These are phyloP conservation scores for Limnephilus lunatus DNA, from an alignment of 2,888 invertebrate species.

Conservation along the genomic window DNA sequence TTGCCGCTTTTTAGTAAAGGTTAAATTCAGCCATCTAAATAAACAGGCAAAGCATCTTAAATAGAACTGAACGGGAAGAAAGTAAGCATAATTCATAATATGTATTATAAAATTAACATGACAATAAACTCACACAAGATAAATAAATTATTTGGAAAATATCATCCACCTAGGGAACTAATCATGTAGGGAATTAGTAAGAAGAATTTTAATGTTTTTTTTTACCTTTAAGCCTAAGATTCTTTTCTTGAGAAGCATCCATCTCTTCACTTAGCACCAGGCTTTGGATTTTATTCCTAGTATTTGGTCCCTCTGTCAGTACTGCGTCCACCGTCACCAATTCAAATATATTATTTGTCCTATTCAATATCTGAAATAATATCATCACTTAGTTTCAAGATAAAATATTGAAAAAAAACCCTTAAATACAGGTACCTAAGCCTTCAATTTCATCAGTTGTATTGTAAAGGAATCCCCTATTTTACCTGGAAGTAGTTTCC, in stretches of 20 bases:
- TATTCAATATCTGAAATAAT: conserved; percentile 89
- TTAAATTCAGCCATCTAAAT: not conserved
- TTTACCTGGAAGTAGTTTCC: not conserved
- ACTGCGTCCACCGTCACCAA: conserved; percentile 92
- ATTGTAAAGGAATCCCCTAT: not conserved
- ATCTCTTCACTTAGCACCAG: conserved; percentile 81
- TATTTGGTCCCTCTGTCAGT: conserved; percentile 78
- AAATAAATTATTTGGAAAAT: not conserved
- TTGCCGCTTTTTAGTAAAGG: not conserved
- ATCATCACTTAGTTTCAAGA: not conserved
- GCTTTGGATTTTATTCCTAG: conserved; percentile 69
- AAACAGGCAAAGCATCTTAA: not conserved
- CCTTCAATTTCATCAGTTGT: not conserved
- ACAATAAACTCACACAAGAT: not conserved
- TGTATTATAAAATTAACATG: not conserved
- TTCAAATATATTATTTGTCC: conserved; percentile 98
- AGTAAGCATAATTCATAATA: not conserved
- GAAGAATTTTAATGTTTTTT: not conserved
- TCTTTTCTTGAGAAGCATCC: conserved; percentile 84
- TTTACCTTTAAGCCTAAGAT: conserved; percentile 87
- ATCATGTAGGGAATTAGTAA: not conserved
- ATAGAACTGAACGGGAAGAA: not conserved
- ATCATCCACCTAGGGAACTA: not conserved
- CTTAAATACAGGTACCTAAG: not conserved
- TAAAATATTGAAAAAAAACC: not conserved